Percentiles rank a stretch among this genome's conserved stretches.
Conservation (phyloP, 2,113 vertebrate species). For the Aspiorhynchus laticeps region DNA sequence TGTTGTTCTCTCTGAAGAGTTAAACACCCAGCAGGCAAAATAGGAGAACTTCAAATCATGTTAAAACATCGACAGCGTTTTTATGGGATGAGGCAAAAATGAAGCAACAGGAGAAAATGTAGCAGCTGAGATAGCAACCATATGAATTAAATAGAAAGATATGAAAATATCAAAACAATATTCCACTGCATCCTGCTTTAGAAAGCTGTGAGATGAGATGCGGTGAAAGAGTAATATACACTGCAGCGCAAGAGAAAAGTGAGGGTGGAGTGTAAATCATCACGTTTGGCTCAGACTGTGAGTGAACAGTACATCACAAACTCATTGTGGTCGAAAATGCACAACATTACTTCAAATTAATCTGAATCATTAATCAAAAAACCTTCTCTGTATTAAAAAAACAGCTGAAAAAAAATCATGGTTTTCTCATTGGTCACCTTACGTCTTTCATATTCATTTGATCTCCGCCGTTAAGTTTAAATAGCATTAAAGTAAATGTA, state of each 20-base stretch:
- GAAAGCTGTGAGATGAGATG: constrained; percentile 7
- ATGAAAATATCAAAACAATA: constrained; percentile 27
- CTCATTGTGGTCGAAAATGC: background rate
- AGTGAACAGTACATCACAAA: background rate
- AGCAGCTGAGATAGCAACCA: background rate
- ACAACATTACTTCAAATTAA: background rate
- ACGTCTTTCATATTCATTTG: background rate
- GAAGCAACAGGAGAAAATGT: constrained; percentile 17
- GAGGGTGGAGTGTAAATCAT: constrained; percentile 9
- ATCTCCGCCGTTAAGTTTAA: background rate
- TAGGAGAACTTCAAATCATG: constrained; percentile 22
- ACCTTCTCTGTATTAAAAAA: background rate
- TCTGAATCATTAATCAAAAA: constrained; percentile 19
- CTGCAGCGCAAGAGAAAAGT: background rate
- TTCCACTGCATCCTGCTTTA: background rate
- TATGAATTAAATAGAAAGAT: constrained; percentile 7
- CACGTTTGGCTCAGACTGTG: background rate
- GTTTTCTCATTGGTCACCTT: background rate
- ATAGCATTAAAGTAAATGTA: constrained; percentile 5
- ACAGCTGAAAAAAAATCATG: background rate
- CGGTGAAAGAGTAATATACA: background rate
- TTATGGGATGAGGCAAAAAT: constrained; percentile 33
- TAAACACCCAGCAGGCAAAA: constrained; percentile 30
- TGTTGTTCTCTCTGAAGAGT: constrained; percentile 29
- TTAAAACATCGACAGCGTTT: constrained; percentile 4